A percentile compares a stretch with the other conserved stretches of the same genome.
These are phyloP conservation scores for Zelostemma sp. DNA, from an alignment of 1,140 invertebrate genomes.

Conservation along the genomic window DNA sequence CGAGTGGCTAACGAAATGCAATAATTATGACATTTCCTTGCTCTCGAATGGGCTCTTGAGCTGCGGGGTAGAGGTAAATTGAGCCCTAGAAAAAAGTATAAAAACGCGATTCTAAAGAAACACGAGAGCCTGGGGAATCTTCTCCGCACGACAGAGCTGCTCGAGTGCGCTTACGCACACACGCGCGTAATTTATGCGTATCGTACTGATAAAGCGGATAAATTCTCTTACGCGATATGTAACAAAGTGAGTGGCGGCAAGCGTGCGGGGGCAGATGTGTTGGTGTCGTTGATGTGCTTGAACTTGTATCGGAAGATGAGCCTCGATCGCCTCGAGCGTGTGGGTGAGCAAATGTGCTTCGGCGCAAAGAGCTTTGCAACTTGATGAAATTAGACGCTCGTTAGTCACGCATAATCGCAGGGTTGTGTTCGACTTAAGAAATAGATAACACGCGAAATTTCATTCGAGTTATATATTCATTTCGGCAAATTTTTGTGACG, in stretches of 20 bases:
- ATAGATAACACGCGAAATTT: conserved; percentile 10
- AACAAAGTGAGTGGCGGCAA: conserved; percentile 23
- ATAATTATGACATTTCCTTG: conserved; percentile 17
- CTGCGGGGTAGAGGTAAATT: conserved; percentile 23
- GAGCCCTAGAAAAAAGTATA: neutral
- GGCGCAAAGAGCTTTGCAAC: conserved; percentile 34
- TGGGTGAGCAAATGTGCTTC: conserved; percentile 36
- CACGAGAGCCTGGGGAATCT: conserved; percentile 10
- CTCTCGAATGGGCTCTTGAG: conserved; percentile 10
- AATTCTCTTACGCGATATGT: conserved; percentile 20
- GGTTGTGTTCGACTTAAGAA: conserved; percentile 24
- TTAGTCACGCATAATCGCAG: conserved; percentile 50
- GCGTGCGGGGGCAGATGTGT: neutral
- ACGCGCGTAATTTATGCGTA: conserved; percentile 13
- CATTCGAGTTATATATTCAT: too few relatives aligned
- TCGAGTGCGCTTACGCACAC: neutral
- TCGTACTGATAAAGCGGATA: conserved; percentile 31
- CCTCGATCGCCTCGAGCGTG: conserved; percentile 23
- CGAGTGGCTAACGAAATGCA: conserved; percentile 17
- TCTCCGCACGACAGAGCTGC: conserved; percentile 12
- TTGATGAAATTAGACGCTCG: conserved; percentile 58
- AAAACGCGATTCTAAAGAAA: neutral
- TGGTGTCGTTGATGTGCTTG: conserved; percentile 7
- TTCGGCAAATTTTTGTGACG: too few relatives aligned
- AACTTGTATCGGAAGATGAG: conserved; percentile 27